Evolutionary conservation across 1,140 invertebrate genomes (phyloP), one percentile per base, ranked within the genome.

Genomic region (Batillaria attramentaria): DNA sequence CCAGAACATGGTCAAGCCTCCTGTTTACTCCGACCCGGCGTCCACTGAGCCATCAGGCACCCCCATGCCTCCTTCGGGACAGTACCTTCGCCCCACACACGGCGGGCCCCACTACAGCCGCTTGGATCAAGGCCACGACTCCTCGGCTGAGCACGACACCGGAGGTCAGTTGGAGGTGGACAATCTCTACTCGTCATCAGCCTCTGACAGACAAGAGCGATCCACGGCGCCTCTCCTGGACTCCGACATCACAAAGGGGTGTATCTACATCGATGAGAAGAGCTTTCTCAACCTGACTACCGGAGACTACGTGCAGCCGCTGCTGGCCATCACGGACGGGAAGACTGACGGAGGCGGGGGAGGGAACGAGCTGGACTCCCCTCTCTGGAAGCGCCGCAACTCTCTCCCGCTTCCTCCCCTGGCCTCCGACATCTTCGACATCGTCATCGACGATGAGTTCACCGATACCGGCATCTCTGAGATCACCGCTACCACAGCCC

Each of bases 231-330:
- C 82, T 1, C 77, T 87, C 16, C 79, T 88, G 24, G 81, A 86
- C 35, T 83, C 81, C 41, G 85, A 87, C 31, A 78, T 85, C 31
- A 66, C 86, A 3, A 70, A 82, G 69, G 89, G 87, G n/a, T 83
- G 87, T 70, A 81, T 82, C 37, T 90, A 87, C 79, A 90, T 90
- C 39, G 89, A 90, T 62, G 88, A 89, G 60, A 86, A 87, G 39
- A 89, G 88, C 76, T 82, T 90, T 50, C 84, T 91, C 80, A 70
- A 68, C 4, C 76, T 88, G 2, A 91, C 92, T 65, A 92, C 89
- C 81, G 86, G 87, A 54, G 85, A 84, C 78, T 78, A 86, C 3
- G 84, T 84, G 72, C 8, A 5, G 41, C 77, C 88, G 0, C 81
- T 87, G 35, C 78, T 85, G 2, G 85, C 85, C 24, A 46, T 62